Evolutionary conservation across 92 coral and sea anemone genomes (phyloP), one percentile per base, ranked within the genome.

Genomic region (Actinostola sp.): DNA sequence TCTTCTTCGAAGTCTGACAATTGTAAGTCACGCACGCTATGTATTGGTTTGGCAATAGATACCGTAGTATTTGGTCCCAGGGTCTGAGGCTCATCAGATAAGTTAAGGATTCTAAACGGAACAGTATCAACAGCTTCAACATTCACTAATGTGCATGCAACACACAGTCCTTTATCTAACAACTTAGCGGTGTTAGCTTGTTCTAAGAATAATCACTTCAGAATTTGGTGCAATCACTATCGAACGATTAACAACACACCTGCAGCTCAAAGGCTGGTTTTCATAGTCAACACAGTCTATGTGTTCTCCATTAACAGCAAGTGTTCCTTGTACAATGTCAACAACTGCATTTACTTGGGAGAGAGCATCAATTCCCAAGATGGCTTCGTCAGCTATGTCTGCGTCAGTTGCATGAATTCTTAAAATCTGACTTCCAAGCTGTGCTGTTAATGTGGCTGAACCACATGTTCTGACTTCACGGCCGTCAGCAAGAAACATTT

Each of bases 321-420:
- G 25, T 9, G 53, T 63, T 32, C 70, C 69, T 35, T 71, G 52
- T n/a, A 67, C 38, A 33, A 85, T 36, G 33, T 74, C 90, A 20
- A 52, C 58, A 65, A 66, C 24, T 6, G 85, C 86, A 45, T 67
- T 69, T 3, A 39, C 55, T n/a, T 64, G 44, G 30, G 81, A 61
- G 15, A 86, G 63, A 27, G 63, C 27, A 43, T 76, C 86, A 81
- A 86, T 86, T 10, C 91, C 79, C 55, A 86, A 54, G 23, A 86
- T 75, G 21, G 71, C 86, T 24, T 79, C 79, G 42, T 80, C 86
- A 63, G 60, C 53, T 13, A 80, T 81, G 62, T 75, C 68, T 45
- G 78, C 82, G 14, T 75, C 62, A 30, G 73, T 53, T 6, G 54
- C 70, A 46, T 53, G 65, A n/a, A 84, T 33, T 27, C 26, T 20